Evolutionary conservation across 2,797 vertebrate species (phyloP).

Genomic region (Otolemur crassicaudatus): DNA sequence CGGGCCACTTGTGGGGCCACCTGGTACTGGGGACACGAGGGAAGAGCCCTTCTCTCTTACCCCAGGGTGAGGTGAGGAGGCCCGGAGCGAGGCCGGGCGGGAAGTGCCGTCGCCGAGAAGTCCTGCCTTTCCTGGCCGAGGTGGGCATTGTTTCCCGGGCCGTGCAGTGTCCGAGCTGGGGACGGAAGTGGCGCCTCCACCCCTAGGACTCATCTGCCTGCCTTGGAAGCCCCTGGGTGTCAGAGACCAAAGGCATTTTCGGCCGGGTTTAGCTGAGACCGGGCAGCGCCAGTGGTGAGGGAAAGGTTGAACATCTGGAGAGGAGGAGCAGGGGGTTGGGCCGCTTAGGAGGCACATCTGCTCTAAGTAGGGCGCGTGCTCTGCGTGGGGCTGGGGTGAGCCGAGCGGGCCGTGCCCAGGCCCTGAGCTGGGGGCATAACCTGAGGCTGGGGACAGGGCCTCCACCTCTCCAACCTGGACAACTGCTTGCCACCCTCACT

Average conservation of each 20-base stretch:
- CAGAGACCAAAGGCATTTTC: conserved; percentile 63
- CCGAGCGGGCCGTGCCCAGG: neutral
- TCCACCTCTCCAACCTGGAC: neutral
- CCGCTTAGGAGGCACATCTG: conserved; percentile 69
- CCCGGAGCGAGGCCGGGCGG: conserved; percentile 14
- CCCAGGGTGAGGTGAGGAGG: neutral
- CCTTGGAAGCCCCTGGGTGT: conserved; percentile 35
- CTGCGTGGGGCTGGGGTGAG: conserved; percentile 63
- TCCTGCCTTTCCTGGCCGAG: conserved; percentile 54
- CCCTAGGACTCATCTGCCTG: conserved; percentile 25
- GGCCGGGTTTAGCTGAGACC: conserved; percentile 32
- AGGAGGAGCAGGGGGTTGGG: conserved; percentile 74
- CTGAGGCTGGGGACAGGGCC: neutral
- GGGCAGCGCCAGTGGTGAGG: neutral
- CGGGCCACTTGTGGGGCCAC: conserved; percentile 70
- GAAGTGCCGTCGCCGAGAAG: conserved; percentile 53
- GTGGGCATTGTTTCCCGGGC: conserved; percentile 77
- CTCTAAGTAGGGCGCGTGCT: conserved; percentile 86
- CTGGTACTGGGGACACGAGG: neutral
- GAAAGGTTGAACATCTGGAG: conserved; percentile 67
- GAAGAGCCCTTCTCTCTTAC: neutral
- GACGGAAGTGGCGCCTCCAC: conserved; percentile 61
- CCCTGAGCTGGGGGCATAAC: conserved; percentile 34
- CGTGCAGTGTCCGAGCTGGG: conserved; percentile 37
- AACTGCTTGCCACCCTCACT: conserved; percentile 52